Evolutionary conservation across 2,797 vertebrate species (phyloP), one percentile per base, ranked within the genome.

Genomic region (Melanotaenia nigrans): DNA sequence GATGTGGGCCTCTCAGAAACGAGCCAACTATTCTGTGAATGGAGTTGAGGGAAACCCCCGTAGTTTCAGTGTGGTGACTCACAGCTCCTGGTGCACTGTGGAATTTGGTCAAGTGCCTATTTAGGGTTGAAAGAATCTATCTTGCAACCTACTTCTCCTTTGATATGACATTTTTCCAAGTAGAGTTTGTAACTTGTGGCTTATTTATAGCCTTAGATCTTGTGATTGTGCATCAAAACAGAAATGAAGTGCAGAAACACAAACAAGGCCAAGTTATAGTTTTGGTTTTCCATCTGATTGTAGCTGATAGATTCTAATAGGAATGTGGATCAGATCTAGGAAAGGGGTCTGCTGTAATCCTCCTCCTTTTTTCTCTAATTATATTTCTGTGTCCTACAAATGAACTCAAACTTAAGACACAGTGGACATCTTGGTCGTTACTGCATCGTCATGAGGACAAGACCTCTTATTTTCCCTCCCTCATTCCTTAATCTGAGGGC

Each of bases 41-140:
- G 89, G 82, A 87, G 83, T 78, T 53, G 3, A 32, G 86, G 92
- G 87, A 90, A 92, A 92, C 78, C 92, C 92, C 91, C 86, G 80
- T 88, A 85, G 87, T 93, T 90, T 91, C 89, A 80, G 78, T 58
- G 68, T 54, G 58, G 85, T 93, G 91, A 94, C 89, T 92, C 90
- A 92, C 84, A 67, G 78, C 87, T 88, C 84, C 82, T 89, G 83
- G 84, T 91, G 88, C 90, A 87, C 85, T 90, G 87, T 90, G 93
- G 91, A 92, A 92, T 94, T 90, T 92, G 88, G 86, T 92, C 86
- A 88, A 92, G 81, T 89, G 86, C 81, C 71, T 78, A 60, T 89
- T 87, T 88, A 83, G 16, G 65, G 82, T 77, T 1, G 35, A 70
- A 75, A 82, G 73, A 57, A 73, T 78, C 58, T 62, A 85, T 87